Percentiles rank a stretch among this genome's conserved stretches.
These are phyloP conservation scores for Pelodiscus sinensis DNA, from an alignment of 2,113 vertebrate genomes.

Conservation along the genomic window DNA sequence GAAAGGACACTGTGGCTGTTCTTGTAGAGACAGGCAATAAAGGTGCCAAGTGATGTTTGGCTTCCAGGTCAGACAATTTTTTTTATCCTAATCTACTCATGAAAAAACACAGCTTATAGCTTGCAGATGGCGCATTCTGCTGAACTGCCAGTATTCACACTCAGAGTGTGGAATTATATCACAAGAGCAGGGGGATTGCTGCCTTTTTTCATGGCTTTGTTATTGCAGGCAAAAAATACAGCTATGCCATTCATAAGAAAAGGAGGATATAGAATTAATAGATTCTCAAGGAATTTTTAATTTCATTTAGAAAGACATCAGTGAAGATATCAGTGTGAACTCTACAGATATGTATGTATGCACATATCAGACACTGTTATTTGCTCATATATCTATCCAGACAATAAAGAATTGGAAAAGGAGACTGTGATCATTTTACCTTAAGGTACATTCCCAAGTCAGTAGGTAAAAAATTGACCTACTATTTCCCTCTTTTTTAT, in stretches of 20 bases:
- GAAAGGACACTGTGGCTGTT: slow-evolving; percentile 40
- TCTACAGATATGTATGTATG: background rate
- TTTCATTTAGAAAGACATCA: background rate
- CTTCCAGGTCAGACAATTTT: slow-evolving; percentile 71
- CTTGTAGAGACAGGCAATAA: slow-evolving; percentile 59
- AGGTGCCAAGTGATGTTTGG: slow-evolving; percentile 66
- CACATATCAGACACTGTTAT: background rate
- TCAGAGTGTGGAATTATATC: slow-evolving; percentile 67
- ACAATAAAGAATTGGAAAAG: background rate
- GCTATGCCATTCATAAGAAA: slow-evolving; percentile 40
- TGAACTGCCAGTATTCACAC: slow-evolving; percentile 75
- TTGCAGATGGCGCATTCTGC: slow-evolving; percentile 77
- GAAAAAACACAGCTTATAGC: slow-evolving; percentile 74
- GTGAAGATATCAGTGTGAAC: background rate
- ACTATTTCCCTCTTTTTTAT: background rate
- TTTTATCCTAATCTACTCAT: slow-evolving; percentile 72
- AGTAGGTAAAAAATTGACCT: background rate
- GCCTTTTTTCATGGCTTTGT: slow-evolving; percentile 66
- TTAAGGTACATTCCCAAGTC: background rate
- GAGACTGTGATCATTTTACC: background rate
- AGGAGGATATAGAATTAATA: background rate
- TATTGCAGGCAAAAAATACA: slow-evolving; percentile 49
- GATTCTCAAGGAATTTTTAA: background rate
- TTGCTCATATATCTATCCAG: background rate
- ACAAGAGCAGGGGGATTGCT: slow-evolving; percentile 62